Evolutionary conservation across 1,140 invertebrate species (phyloP).

Genomic region (Galendromus occidentalis): DNA sequence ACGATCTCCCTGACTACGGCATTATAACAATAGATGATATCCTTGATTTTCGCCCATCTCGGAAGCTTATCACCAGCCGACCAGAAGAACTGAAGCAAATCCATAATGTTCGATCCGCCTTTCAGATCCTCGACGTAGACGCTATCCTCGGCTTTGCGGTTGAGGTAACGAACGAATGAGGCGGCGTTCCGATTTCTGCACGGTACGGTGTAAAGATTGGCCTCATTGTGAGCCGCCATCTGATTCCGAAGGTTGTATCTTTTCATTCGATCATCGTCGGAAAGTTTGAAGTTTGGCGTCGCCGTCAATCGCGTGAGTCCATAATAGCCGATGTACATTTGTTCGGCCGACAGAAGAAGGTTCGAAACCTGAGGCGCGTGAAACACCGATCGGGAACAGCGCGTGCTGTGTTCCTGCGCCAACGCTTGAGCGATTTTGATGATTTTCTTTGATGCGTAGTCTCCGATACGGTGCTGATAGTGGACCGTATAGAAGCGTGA

Average conservation of each 20-base stretch:
- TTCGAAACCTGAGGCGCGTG: conserved; percentile 8
- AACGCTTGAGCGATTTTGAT: background rate
- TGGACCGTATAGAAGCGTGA: background rate
- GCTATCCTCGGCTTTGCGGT: background rate
- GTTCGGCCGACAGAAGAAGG: background rate
- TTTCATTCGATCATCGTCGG: background rate
- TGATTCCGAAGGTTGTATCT: background rate
- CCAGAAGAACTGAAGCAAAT: conserved; percentile 2
- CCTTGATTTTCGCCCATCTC: background rate
- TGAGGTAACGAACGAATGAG: background rate
- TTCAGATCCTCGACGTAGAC: background rate
- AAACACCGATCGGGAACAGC: background rate
- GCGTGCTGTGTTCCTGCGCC: background rate
- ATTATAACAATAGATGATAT: background rate
- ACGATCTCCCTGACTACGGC: background rate
- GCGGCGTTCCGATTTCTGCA: background rate
- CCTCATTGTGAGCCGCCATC: conserved; percentile 6
- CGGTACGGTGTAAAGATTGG: background rate
- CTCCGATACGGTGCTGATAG: background rate
- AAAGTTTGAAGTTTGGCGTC: background rate
- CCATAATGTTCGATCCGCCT: background rate
- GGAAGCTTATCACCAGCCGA: conserved; percentile 1
- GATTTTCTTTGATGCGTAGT: background rate
- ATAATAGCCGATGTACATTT: background rate
- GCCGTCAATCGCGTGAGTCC: background rate